phyloP scores from a whole-genome alignment of 1,140 invertebrate genomes.

The Lamellibrachia luymesi region DNA sequence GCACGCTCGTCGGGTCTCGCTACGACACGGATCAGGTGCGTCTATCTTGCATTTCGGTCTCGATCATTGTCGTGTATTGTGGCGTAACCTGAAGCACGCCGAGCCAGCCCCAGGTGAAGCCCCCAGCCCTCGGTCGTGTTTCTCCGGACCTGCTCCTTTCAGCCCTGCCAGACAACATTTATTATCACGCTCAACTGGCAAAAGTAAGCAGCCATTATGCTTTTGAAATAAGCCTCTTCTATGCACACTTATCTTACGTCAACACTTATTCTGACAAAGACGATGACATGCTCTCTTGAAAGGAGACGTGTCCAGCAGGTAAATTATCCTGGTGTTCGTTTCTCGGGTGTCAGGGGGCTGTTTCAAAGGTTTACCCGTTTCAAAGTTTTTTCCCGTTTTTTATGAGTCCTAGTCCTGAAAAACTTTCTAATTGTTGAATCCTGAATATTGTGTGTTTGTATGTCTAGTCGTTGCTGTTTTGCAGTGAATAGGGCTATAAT shows the following conservation, averaged over 20 bases:
- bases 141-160: neutral
- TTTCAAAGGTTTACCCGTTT: neutral
- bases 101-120: neutral
- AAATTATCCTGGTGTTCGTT: neutral
- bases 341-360: neutral
- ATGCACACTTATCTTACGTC: neutral
- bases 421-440: neutral
- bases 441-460: neutral
- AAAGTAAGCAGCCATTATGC: neutral
- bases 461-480: neutral
- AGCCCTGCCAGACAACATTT: neutral
- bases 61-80: neutral
- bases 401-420: neutral
- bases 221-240: neutral
- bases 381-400: neutral
- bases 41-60: neutral
- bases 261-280: conserved; percentile 1
- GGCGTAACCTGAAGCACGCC: neutral
- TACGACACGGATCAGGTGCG: neutral
- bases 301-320: neutral
- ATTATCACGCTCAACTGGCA: neutral
- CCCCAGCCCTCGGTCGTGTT: neutral
- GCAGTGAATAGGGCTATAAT: no score
- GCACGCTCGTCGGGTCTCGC: neutral
- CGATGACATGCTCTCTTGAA: neutral